These are phyloP conservation scores for Lytechinus variegatus DNA, from an alignment of 35 echinoderm and acorn worm species.

Conservation along the genomic window DNA sequence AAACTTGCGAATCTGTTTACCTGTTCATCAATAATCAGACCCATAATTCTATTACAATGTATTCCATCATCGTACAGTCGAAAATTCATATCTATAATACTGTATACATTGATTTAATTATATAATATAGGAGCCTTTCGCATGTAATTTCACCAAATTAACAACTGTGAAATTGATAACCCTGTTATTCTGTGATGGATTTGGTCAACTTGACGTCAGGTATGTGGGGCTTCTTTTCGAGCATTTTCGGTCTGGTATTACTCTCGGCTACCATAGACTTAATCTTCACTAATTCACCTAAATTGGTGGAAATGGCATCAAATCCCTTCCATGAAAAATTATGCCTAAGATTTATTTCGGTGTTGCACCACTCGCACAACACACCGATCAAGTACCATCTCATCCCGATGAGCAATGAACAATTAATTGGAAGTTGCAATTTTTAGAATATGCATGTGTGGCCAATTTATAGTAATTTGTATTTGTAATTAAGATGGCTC, in stretches of 20 bases:
- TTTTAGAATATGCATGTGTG: background rate
- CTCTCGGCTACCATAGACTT: background rate
- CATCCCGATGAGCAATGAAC: background rate
- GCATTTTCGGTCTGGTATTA: background rate
- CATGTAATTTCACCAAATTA: too few relatives aligned
- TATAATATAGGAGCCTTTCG: too few relatives aligned
- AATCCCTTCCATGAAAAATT: background rate
- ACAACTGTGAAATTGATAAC: too few relatives aligned
- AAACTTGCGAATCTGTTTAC: too few relatives aligned
- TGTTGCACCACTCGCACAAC: background rate
- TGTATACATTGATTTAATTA: too few relatives aligned
- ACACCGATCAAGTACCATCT: background rate
- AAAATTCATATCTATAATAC: too few relatives aligned
- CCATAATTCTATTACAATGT: too few relatives aligned
- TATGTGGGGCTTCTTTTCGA: too few relatives aligned
- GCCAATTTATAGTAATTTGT: background rate
- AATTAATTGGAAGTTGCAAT: background rate
- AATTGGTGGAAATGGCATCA: background rate
- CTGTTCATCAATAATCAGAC: too few relatives aligned
- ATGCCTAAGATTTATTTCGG: background rate
- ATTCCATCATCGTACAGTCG: too few relatives aligned
- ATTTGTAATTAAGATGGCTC: slow-evolving; percentile 4
- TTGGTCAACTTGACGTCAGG: too few relatives aligned
- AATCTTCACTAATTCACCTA: background rate
- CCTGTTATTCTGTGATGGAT: too few relatives aligned